A percentile compares a stretch with the other conserved stretches of the same genome.
Conservation (phyloP, 2,797 vertebrate genomes). For the Ctenochaetus hawaiiensis region DNA sequence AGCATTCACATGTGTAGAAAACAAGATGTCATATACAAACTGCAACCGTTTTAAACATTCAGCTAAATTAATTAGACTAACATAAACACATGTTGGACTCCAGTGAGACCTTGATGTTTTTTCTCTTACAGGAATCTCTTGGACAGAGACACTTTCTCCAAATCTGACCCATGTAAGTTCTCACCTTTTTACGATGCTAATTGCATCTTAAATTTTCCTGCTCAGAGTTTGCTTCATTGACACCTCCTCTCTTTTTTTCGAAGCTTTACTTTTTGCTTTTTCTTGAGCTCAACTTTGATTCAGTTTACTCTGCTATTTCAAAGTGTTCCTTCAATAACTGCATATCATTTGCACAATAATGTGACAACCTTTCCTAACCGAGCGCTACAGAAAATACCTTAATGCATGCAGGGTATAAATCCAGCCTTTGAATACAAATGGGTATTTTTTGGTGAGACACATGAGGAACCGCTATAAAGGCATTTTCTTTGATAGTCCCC, state of each 20-base stretch:
- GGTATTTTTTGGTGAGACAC: slow-evolving; percentile 61
- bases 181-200: slow-evolving; percentile 23
- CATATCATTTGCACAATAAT: slow-evolving; percentile 85
- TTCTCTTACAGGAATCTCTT: slow-evolving; percentile 89
- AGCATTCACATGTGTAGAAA: neutral
- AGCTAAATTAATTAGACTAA: neutral
- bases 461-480: slow-evolving; percentile 41
- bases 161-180: slow-evolving; percentile 94
- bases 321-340: slow-evolving; percentile 74
- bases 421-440: slow-evolving; percentile 82
- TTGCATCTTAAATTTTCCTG: slow-evolving; percentile 24
- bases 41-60: neutral
- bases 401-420: slow-evolving; percentile 76
- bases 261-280: slow-evolving; percentile 63
- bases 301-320: slow-evolving; percentile 80
- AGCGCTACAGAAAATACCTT: slow-evolving; percentile 73
- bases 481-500: slow-evolving; percentile 57
- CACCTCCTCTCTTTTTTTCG: slow-evolving; percentile 27
- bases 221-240: slow-evolving; percentile 15
- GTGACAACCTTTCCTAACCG: slow-evolving; percentile 78
- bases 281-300: slow-evolving; percentile 72
- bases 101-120: slow-evolving; percentile 25
- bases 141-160: slow-evolving; percentile 98
- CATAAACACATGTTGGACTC: neutral
- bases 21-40: neutral